phyloP scores from a whole-genome alignment of 2,888 invertebrate species.

The Pristionchus japonicus region DNA sequence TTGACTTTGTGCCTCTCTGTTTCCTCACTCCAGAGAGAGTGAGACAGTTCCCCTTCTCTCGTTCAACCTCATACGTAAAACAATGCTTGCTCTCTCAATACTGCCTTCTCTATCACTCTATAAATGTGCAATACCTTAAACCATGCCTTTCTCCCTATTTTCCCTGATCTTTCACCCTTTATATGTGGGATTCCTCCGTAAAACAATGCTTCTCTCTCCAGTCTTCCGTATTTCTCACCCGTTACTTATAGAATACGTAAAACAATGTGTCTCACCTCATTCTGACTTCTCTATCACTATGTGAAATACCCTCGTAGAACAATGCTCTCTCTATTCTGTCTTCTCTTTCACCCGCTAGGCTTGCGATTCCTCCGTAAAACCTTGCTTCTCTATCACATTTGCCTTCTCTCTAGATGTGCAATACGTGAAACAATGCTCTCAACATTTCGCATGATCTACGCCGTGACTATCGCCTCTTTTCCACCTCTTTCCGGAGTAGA shows the following conservation, averaged over 20 bases:
- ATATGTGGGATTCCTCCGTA: no score
- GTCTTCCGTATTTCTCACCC: background rate
- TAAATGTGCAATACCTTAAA: background rate
- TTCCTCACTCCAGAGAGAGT: conserved; percentile 13
- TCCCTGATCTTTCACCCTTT: no score
- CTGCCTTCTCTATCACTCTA: background rate
- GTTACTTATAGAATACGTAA: background rate
- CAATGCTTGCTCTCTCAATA: background rate
- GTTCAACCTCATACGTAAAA: background rate
- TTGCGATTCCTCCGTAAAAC: no score
- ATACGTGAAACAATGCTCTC: no score
- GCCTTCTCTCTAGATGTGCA: no score
- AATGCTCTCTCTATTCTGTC: no score
- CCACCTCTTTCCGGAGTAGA: background rate
- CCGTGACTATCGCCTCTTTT: no score
- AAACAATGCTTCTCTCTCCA: background rate
- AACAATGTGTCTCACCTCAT: background rate
- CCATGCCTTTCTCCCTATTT: background rate
- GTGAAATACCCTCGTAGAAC: no score
- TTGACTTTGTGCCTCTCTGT: conserved; percentile 35
- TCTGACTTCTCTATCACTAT: no score
- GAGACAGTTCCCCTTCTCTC: background rate
- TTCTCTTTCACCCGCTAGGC: no score
- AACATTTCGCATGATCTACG: no score
- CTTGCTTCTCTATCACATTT: no score